Evolutionary conservation across 1,140 invertebrate genomes (phyloP).

Genomic region (Drosophila albomicans): DNA sequence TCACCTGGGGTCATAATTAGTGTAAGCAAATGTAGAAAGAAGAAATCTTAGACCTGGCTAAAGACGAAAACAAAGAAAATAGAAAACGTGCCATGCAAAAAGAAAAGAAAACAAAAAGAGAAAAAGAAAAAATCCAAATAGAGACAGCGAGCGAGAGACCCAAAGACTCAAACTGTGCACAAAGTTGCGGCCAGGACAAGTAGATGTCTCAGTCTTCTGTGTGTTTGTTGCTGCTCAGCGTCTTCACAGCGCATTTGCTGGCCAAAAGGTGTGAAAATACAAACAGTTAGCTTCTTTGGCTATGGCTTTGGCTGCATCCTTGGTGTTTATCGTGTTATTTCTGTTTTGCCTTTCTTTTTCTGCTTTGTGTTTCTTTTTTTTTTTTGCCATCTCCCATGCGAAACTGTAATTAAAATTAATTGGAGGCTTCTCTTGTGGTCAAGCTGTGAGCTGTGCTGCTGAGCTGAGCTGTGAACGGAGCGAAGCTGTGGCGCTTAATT

Average conservation of each 20-base stretch:
- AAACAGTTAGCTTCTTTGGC: conserved; percentile 69
- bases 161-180: conserved; percentile 49
- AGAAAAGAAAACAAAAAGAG: not conserved
- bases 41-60: conserved; percentile 60
- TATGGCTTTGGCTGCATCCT: conserved; percentile 51
- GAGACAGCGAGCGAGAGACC: conserved; percentile 3
- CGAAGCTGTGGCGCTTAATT: conserved; percentile 59
- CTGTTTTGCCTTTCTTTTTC: conserved; percentile 25
- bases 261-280: conserved; percentile 81
- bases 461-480: conserved; percentile 12
- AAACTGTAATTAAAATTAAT: conserved; percentile 82
- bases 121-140: conserved; percentile 12
- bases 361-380: not conserved
- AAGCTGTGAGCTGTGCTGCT: conserved; percentile 40
- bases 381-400: conserved; percentile 34
- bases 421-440: conserved; percentile 72
- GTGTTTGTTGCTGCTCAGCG: conserved; percentile 31
- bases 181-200: conserved; percentile 64
- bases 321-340: conserved; percentile 46
- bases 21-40: conserved; percentile 78
- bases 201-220: conserved; percentile 46
- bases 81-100: conserved; percentile 24
- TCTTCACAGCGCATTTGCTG: conserved; percentile 71
- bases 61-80: conserved; percentile 13
- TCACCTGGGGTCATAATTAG: conserved; percentile 81